Evolutionary conservation across 2,888 invertebrate genomes (phyloP), one percentile per base, ranked within the genome.

Genomic region (Cremastobaeus sp.): DNA sequence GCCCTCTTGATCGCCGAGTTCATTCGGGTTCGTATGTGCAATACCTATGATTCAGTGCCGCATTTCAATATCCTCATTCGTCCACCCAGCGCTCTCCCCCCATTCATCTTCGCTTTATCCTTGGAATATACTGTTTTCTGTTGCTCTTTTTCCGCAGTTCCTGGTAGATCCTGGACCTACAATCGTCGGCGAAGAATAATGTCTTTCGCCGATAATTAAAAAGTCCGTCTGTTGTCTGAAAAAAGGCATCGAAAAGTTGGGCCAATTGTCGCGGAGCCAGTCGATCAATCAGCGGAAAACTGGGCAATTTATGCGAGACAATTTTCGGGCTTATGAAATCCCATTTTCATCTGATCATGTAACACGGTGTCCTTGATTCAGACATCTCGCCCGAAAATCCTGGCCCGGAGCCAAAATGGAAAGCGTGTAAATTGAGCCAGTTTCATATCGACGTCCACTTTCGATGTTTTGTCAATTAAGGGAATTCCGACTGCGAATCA

Each of bases 1-100:
- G 87, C 83, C 83, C 86, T 85, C 86, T 87, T 84, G 86, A 87
- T 87, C 85, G 85, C 76, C 52, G 72, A 74, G 76, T 74, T 78
- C 75, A 77, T 80, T 80, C 79, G 76, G 74, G 60, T 76, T 66
- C 66, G 62, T 47, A 52, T 66, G 59, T 66, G 62, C 65, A 65
- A 70, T 72, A 62, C 69, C 28, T 72, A 60, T 41, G 64, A 74
- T 47, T 71, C 74, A 79, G 81, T 76, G 78, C 80, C 79, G 82
- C 83, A 83, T 86, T 85, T 84, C 84, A 85, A 84, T 84, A 84
- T 65, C 54, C 64, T 47, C 69, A 64, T 65, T 64, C 69, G 74
- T 74, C 68, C 65, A 73, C 76, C 66, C 41, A 21, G 30, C 64
- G 52, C 69, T 48, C 50, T 54, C 55, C 45, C 32, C 57, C 17